phyloP scores from a whole-genome alignment of 2,113 vertebrate species.

The Pseudonaja textilis region DNA sequence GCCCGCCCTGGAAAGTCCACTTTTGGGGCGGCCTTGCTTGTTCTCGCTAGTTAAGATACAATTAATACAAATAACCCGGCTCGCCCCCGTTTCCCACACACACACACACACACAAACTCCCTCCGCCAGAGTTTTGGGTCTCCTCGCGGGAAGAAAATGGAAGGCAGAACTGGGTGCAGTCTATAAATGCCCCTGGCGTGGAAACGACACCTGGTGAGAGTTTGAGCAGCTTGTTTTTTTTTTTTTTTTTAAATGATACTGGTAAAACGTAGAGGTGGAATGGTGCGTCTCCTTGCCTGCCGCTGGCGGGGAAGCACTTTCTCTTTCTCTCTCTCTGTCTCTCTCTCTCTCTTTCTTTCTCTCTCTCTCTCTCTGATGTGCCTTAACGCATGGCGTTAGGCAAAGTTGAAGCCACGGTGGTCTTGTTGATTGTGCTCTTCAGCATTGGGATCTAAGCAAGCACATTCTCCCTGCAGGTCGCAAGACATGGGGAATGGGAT shows the following conservation, averaged over 20 bases:
- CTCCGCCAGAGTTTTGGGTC: slow-evolving; percentile 48
- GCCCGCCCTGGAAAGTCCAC: slow-evolving; percentile 59
- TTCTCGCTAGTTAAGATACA: slow-evolving; percentile 61
- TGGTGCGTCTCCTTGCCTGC: slow-evolving; percentile 69
- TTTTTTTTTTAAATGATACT: slow-evolving; percentile 78
- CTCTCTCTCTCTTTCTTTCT: slow-evolving; percentile 20
- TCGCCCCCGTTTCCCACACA: not conserved
- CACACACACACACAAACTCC: too few relatives aligned
- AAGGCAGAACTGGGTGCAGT: slow-evolving; percentile 83
- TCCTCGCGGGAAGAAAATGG: slow-evolving; percentile 72
- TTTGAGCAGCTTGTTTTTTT: slow-evolving; percentile 71
- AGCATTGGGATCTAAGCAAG: slow-evolving; percentile 90
- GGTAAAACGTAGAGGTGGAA: slow-evolving; percentile 64
- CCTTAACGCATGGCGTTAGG: slow-evolving; percentile 70
- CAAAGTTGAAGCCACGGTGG: slow-evolving; percentile 74
- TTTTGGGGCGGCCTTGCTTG: slow-evolving; percentile 56
- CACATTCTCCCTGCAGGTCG: slow-evolving; percentile 88
- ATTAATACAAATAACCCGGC: slow-evolving; percentile 64
- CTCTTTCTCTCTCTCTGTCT: not conserved
- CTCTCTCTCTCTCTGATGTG: slow-evolving; percentile 53
- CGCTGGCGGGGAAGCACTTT: slow-evolving; percentile 55
- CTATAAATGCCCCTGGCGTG: slow-evolving; percentile 77
- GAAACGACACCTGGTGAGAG: slow-evolving; percentile 59
- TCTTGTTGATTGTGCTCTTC: slow-evolving; percentile 85
- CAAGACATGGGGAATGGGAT: slow-evolving; percentile 96